Base-by-base conservation (phyloP, 2,888 invertebrate species). In the Metellina segmentata region DNA sequence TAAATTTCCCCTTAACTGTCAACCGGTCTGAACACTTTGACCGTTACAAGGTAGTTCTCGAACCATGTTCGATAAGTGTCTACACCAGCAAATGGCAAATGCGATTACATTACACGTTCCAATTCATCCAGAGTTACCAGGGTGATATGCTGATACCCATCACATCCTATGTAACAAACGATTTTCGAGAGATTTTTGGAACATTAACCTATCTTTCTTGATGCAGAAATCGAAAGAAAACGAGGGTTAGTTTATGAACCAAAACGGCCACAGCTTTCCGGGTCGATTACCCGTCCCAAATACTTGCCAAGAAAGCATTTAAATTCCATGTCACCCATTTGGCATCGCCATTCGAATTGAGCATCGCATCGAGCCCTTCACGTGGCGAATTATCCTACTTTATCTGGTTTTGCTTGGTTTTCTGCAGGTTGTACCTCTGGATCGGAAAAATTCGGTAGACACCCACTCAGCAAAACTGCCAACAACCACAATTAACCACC, bases 381-480 rank as follows among this genome's bases (percentile, higher is more conserved):
- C 51, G 72, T 52, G 19, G 82, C 8, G 82, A 82, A 82, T 82
- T 52, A 82, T 82, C 71, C 82, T 51, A 82, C 20, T 72, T 82
- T 11, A 81, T 7, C 8, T 19, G 48, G n/a, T 48, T 4, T 34
- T 34, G 34, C 61, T 5, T 1, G 61, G 9, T 61, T 61, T 61
- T 61, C 61, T 61, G 5, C 61, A 61, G 9, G 61, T 16, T 61
- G 9, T 61, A 6, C 61, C 61, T 16, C 61, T 61, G 61, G 61
- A 16, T 61, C 5, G 16, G 61, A 16, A 61, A 61, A 11, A n/a
- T 4, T 34, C 4, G 34, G 34, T 34, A 34, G 34, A 34, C 34
- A 34, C 34, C 34, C 34, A 34, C 34, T 1, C 34, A 1, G 34
- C 34, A 34, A 34, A 5, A 61, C 16, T 61, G 61, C 61, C 4